These are phyloP conservation scores for Disparrhopalites patrizii DNA, from an alignment of 2,888 invertebrate genomes.

Conservation along the genomic window DNA sequence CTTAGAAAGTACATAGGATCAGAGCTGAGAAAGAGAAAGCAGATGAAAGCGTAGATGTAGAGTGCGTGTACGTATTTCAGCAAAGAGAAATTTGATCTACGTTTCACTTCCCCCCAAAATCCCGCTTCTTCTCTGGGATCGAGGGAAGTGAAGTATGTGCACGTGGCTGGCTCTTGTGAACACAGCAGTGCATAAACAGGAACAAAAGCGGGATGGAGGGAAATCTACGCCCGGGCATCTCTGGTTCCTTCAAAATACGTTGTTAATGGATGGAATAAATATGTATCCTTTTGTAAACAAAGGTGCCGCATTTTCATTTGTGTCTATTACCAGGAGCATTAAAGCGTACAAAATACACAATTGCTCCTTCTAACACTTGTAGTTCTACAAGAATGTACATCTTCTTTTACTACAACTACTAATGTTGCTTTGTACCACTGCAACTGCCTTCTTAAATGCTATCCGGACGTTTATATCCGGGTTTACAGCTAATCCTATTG, in stretches of 20 bases:
- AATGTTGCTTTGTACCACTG: no score
- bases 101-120: background rate
- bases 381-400: background rate
- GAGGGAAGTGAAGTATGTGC: background rate
- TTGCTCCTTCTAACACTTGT: no score
- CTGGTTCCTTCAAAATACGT: background rate
- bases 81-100: conserved; percentile 4
- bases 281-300: background rate
- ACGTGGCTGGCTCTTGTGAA: no score
- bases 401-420: background rate
- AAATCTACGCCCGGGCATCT: no score
- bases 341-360: no score
- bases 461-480: no score
- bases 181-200: no score
- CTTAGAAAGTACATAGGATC: background rate
- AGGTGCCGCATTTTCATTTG: background rate
- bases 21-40: background rate
- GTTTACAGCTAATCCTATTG: background rate
- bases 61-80: no score
- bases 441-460: no score
- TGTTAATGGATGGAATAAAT: background rate
- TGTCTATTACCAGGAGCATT: no score
- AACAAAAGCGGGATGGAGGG: no score
- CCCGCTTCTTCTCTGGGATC: background rate
- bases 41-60: background rate